Conservation (phyloP, 2,888 invertebrate genomes). For the Drosophila neutralis region DNA sequence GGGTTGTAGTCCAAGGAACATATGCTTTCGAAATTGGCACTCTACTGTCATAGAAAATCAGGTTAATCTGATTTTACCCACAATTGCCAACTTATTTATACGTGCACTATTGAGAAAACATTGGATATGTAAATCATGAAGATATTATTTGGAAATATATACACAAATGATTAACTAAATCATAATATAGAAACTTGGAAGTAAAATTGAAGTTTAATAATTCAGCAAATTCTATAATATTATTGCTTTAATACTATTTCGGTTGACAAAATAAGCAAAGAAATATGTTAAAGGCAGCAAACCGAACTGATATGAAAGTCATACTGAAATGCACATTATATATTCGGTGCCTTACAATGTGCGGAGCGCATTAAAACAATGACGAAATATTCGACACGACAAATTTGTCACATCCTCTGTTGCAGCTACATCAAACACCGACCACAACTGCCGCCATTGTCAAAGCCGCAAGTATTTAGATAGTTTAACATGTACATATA, state of each 20-base stretch:
- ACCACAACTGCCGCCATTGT: constrained; percentile 19
- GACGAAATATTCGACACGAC: constrained; percentile 36
- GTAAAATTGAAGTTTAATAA: background rate
- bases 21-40: background rate
- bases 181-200: background rate
- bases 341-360: constrained; percentile 34
- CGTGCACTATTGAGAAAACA: too few relatives aligned
- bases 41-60: background rate
- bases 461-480: constrained; percentile 26
- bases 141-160: background rate
- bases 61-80: background rate
- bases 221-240: background rate
- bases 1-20: background rate
- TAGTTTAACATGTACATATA: constrained; percentile 1
- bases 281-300: background rate
- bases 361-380: constrained; percentile 35
- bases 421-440: constrained; percentile 48
- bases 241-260: background rate
- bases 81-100: background rate
- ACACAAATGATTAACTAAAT: background rate
- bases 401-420: constrained; percentile 7
- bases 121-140: background rate
- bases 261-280: background rate
- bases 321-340: background rate
- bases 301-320: background rate